Evolutionary conservation across 2,113 vertebrate species (phyloP), one percentile per base, ranked within the genome.

Genomic region (Ursus arctos): DNA sequence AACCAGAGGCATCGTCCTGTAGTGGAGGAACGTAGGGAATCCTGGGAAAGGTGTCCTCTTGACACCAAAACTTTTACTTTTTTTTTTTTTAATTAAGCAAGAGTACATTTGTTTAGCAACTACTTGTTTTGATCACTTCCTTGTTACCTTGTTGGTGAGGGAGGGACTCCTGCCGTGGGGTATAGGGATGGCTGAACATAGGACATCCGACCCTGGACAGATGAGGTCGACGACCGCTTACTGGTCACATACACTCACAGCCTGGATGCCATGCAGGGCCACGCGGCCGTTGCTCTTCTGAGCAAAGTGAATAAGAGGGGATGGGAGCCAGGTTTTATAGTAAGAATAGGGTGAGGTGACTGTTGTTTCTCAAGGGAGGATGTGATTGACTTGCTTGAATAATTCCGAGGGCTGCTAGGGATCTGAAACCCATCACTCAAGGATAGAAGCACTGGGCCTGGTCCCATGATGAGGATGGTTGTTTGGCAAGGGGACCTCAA

Each of bases 401-500:
- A 80, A 84, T 85, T 94, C 76, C 15, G 2, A 9, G 31, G 28
- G 47, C 6, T 86, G 80, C 4, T 28, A 65, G 9, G 19, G 16
- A 74, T 65, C 43, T 91, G 71, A 91, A 92, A 40, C 33, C 51
- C 24, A 65, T 81, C 71, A 40, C 31, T 88, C 67, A 92, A 51
- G 18, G 67, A 76, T 63, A 71, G 85, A 53, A 88, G 43, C 15
- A 65, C 43, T 85, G 13, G 51, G 51, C 40, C 53, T 87, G 0
- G 2, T 82, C 43, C 55, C n/a, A 4, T 74, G 49, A 24, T 47
- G 71, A 82, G 13, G 16, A 57, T 0, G 0, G 2, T 43, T 24
- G 6, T 40, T 79, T 89, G 43, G 40, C 36, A 21, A 43, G 40
- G 18, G 2, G 5, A 91, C 8, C 1, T 74, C 57, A 55, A 26